phyloP scores from a whole-genome alignment of 2,888 invertebrate species.

The Sepiola atlantica region DNA sequence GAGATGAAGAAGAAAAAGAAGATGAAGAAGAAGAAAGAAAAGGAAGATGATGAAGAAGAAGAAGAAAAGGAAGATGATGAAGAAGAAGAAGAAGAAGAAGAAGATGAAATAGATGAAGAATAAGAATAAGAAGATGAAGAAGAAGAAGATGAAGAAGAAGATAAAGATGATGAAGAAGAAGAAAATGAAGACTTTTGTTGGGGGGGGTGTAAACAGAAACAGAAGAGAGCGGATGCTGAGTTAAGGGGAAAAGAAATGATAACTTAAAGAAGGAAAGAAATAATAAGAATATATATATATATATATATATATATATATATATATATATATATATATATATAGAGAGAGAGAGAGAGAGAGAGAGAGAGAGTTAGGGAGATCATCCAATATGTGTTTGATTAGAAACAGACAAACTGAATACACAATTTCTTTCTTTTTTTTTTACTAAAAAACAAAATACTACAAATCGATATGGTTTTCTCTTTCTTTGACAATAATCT shows the following conservation, averaged over 20 bases:
- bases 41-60: background rate
- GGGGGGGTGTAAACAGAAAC: background rate
- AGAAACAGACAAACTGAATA: too few species aligned
- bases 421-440: too few species aligned
- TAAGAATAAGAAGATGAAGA: too few species aligned
- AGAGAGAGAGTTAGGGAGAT: background rate
- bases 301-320: background rate
- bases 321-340: background rate
- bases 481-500: background rate
- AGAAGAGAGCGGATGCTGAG: background rate
- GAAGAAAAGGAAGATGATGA: too few species aligned
- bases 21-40: background rate
- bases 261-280: background rate
- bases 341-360: background rate
- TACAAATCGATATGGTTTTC: background rate
- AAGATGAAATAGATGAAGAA: background rate
- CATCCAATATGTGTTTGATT: background rate
- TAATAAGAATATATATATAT: background rate
- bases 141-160: background rate
- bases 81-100: background rate
- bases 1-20: too few species aligned
- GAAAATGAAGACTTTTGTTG: too few species aligned
- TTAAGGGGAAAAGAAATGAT: background rate
- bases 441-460: too few species aligned
- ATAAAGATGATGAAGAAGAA: too few species aligned